Evolutionary conservation across 2,113 vertebrate species (phyloP), one percentile per base, ranked within the genome.

Genomic region (Psilopogon haemacephalus): DNA sequence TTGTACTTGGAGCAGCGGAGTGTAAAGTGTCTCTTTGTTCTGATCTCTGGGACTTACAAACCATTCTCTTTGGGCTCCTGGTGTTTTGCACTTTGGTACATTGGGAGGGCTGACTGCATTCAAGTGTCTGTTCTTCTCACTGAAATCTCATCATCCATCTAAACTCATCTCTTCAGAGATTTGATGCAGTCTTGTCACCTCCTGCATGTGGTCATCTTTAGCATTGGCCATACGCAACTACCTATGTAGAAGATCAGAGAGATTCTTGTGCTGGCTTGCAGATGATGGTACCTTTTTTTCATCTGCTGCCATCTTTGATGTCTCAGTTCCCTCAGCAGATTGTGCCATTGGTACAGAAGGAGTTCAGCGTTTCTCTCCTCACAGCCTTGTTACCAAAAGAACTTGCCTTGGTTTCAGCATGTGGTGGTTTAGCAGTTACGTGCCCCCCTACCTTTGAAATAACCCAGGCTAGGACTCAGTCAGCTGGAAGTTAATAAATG

Each of bases 11-110:
- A 83, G 64, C 68, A 62, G 50, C 9, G 13, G 62, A 78, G 11
- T 84, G 68, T 76, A 81, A 96, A 84, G 79, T 55, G 26, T 79
- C 37, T 88, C 42, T 86, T 60, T 76, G 33, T 83, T 89, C 64
- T 87, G 52, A 77, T 84, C 60, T 90, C 74, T 87, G 63, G 4
- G 3, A 42, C 8, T 50, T 87, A 62, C 12, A 80, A 63, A 68
- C 52, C 54, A 9, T 84, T 89, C 20, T 92, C n/a, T 76, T 86
- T 77, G 58, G 55, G 19, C 11, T 56, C 89, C 28, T 56, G 30
- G 13, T 88, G 48, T 71, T 92, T 48, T 71, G 14, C 5, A 6
- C 37, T 75, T 74, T 26, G 26, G 21, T 52, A 24, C 50, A 19
- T 54, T 63, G n/a, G 12, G 46, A 85, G 37, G n/a, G 12, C 33